These are phyloP conservation scores for Diplodus sargus DNA, from an alignment of 2,797 vertebrate species.

Conservation along the genomic window DNA sequence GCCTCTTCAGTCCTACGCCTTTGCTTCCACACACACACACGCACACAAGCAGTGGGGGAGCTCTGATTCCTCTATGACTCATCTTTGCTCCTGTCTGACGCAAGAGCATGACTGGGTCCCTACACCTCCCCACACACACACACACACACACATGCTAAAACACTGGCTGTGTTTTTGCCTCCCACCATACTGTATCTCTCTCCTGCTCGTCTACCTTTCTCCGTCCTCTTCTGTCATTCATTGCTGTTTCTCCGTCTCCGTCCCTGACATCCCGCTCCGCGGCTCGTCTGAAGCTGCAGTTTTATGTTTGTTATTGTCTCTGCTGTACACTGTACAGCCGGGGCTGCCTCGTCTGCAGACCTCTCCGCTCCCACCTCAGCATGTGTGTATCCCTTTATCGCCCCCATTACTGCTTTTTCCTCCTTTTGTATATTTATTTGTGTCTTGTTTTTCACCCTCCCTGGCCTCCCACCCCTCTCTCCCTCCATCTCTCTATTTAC, in stretches of 20 bases:
- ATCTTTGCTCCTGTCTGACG: slow-evolving; percentile 79
- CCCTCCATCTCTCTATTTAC: slow-evolving; percentile 24
- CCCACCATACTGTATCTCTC: slow-evolving; percentile 41
- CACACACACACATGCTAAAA: slow-evolving; percentile 34
- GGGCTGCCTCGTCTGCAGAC: background rate
- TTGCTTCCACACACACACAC: slow-evolving; percentile 52
- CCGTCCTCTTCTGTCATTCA: slow-evolving; percentile 27
- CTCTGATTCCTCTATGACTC: slow-evolving; percentile 78
- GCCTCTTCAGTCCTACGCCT: slow-evolving; percentile 60
- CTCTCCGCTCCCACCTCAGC: slow-evolving; percentile 42
- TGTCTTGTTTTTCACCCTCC: slow-evolving; percentile 52
- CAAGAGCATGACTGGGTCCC: slow-evolving; percentile 74
- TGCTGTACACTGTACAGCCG: slow-evolving; percentile 6
- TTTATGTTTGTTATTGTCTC: slow-evolving; percentile 29
- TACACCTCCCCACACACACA: slow-evolving; percentile 5
- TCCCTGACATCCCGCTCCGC: slow-evolving; percentile 30
- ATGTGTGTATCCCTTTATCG: slow-evolving; percentile 26
- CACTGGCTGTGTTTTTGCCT: slow-evolving; percentile 42
- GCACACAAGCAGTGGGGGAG: slow-evolving; percentile 27
- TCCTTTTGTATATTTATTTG: slow-evolving; percentile 58
- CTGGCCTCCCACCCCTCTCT: slow-evolving; percentile 42
- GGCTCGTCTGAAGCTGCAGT: slow-evolving; percentile 20
- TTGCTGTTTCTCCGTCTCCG: slow-evolving; percentile 9
- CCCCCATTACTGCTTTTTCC: slow-evolving; percentile 47
- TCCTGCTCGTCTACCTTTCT: slow-evolving; percentile 36